These are phyloP conservation scores for Pelagia noctiluca DNA, from an alignment of 30 jellyfish, hydroid and myxozoan species.

Conservation along the genomic window DNA sequence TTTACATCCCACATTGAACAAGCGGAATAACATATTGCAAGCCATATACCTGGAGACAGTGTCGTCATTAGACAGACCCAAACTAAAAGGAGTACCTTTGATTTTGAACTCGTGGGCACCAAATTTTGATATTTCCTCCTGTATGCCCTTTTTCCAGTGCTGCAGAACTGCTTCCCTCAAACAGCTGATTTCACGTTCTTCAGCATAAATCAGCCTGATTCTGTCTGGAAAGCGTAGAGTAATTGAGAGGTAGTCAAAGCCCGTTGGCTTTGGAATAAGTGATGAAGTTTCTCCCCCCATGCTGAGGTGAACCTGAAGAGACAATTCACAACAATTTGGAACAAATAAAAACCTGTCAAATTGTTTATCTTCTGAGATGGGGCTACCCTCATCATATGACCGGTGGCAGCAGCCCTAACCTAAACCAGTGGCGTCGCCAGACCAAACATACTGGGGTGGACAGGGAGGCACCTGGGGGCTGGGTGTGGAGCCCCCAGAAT, in stretches of 20 bases:
- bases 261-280: slow-evolving; percentile 64
- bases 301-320: background rate
- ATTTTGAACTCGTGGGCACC: slow-evolving; percentile 60
- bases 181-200: slow-evolving; percentile 43
- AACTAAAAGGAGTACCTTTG: slow-evolving; percentile 54
- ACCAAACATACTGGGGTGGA: no score
- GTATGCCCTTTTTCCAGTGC: slow-evolving; percentile 57
- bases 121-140: slow-evolving; percentile 33
- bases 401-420: no score
- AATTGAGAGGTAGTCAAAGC: slow-evolving; percentile 71
- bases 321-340: slow-evolving; percentile 1
- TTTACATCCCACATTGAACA: slow-evolving; percentile 56
- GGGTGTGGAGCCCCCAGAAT: no score
- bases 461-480: no score
- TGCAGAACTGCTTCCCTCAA: slow-evolving; percentile 44
- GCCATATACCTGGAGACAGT: no score
- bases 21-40: slow-evolving; percentile 48
- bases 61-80: no score
- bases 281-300: slow-evolving; percentile 67
- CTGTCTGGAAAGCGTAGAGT: slow-evolving; percentile 48
- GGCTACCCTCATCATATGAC: no score
- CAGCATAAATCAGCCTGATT: slow-evolving; percentile 51
- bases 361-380: no score
- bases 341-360: no score
- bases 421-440: no score